Percentiles rank a stretch among this genome's conserved stretches.
Evolutionary conservation across 2,113 vertebrate genomes (phyloP).

Genomic region (Epinephelus fuscoguttatus): DNA sequence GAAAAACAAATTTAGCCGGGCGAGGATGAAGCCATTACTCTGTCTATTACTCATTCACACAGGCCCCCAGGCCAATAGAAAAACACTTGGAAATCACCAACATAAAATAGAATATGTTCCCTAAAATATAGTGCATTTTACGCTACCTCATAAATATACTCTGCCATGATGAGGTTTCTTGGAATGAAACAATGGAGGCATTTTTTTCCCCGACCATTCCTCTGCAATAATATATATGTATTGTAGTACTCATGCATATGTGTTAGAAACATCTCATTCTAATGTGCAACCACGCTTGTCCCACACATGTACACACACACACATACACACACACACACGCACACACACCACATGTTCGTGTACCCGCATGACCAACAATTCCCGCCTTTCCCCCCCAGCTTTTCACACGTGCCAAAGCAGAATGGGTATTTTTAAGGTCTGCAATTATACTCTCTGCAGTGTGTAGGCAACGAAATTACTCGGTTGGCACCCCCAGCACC

Average conservation of each 20-base stretch:
- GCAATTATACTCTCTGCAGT: slow-evolving; percentile 80
- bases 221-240: slow-evolving; percentile 46
- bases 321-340: slow-evolving; percentile 18
- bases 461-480: slow-evolving; percentile 75
- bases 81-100: slow-evolving; percentile 77
- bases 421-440: slow-evolving; percentile 78
- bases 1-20: slow-evolving; percentile 77
- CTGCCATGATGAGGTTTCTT: slow-evolving; percentile 69
- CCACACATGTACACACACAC: slow-evolving; percentile 9
- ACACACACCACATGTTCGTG: slow-evolving; percentile 42
- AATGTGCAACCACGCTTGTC: slow-evolving; percentile 54
- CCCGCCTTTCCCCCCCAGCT: slow-evolving; percentile 18
- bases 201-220: slow-evolving; percentile 38
- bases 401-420: slow-evolving; percentile 67
- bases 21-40: slow-evolving; percentile 80
- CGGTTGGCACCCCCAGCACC: slow-evolving; percentile 73
- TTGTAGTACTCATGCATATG: slow-evolving; percentile 37
- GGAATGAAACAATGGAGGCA: slow-evolving; percentile 62
- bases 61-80: slow-evolving; percentile 74
- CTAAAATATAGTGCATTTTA: slow-evolving; percentile 70
- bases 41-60: slow-evolving; percentile 81
- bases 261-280: slow-evolving; percentile 59
- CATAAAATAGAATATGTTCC: slow-evolving; percentile 77
- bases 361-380: slow-evolving; percentile 40
- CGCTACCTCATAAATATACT: slow-evolving; percentile 72